Evolutionary conservation across 35 echinoderm and acorn worm genomes (phyloP).

Genomic region (Patiria miniata): DNA sequence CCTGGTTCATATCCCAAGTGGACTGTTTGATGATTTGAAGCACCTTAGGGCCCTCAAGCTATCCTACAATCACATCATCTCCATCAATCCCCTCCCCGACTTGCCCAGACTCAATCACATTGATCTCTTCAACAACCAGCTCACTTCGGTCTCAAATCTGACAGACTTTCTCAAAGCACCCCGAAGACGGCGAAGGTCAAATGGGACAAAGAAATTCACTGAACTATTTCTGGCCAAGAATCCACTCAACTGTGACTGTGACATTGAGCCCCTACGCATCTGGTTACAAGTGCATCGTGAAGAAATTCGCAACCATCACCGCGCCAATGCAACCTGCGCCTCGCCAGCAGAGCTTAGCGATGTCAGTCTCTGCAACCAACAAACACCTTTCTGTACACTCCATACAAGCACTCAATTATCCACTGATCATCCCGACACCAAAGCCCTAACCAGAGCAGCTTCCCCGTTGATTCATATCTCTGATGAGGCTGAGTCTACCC

Average conservation of each 20-base stretch:
- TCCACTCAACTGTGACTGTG: background rate
- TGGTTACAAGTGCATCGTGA: background rate
- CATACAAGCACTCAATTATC: no score
- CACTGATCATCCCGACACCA: no score
- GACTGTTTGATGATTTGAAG: background rate
- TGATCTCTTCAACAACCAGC: background rate
- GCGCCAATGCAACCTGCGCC: no score
- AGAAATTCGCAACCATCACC: no score
- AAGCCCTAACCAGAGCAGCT: no score
- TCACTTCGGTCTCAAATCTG: background rate
- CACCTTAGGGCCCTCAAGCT: slow-evolving; percentile 14
- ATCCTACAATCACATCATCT: background rate
- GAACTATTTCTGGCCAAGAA: background rate
- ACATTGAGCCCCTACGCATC: background rate
- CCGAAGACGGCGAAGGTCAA: background rate
- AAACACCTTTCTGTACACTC: no score
- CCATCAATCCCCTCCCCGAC: background rate
- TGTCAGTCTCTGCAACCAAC: no score
- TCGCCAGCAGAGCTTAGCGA: no score
- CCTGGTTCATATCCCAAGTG: background rate
- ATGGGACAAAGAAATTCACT: background rate
- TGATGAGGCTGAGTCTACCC: no score
- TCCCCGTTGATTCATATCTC: no score
- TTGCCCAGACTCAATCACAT: background rate
- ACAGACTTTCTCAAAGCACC: background rate